Percentiles rank a stretch among this genome's conserved stretches.
These are phyloP conservation scores for Chromobotia macracanthus DNA, from an alignment of 2,797 vertebrate species.

Conservation along the genomic window DNA sequence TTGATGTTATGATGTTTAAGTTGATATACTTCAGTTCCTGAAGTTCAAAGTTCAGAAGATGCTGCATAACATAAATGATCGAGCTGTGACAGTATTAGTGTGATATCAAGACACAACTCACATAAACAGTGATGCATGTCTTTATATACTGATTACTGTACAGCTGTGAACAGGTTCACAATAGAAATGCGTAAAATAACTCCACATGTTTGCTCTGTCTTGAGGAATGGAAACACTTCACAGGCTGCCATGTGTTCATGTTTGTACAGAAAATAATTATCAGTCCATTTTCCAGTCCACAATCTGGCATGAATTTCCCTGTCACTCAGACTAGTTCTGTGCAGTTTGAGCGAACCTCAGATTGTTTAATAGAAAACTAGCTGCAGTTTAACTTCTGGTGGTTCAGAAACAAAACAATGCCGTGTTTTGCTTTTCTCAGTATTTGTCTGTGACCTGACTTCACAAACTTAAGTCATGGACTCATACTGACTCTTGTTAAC, in stretches of 20 bases:
- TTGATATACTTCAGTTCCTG: too few relatives aligned
- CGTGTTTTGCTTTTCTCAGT: constrained; percentile 1
- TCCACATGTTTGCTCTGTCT: constrained; percentile 46
- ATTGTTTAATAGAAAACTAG: not conserved
- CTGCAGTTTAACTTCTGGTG: not conserved
- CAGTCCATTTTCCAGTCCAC: constrained; percentile 43
- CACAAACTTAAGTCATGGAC: not conserved
- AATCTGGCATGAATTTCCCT: constrained; percentile 42
- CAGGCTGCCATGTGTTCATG: constrained; percentile 30
- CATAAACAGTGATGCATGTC: constrained; percentile 13
- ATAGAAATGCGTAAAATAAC: constrained; percentile 49
- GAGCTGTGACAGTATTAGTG: not conserved
- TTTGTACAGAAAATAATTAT: constrained; percentile 26
- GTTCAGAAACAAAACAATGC: not conserved
- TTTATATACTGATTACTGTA: constrained; percentile 54
- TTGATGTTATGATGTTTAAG: too few relatives aligned
- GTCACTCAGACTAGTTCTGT: constrained; percentile 11
- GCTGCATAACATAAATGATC: not conserved
- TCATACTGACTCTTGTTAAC: not conserved
- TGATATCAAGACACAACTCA: not conserved
- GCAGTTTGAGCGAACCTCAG: not conserved
- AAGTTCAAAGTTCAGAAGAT: not conserved
- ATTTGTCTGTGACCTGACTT: not conserved
- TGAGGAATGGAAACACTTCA: constrained; percentile 38
- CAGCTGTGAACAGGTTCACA: constrained; percentile 64